Base-by-base conservation (phyloP, 2,113 vertebrate genomes). In the Collichthys lucidus region DNA sequence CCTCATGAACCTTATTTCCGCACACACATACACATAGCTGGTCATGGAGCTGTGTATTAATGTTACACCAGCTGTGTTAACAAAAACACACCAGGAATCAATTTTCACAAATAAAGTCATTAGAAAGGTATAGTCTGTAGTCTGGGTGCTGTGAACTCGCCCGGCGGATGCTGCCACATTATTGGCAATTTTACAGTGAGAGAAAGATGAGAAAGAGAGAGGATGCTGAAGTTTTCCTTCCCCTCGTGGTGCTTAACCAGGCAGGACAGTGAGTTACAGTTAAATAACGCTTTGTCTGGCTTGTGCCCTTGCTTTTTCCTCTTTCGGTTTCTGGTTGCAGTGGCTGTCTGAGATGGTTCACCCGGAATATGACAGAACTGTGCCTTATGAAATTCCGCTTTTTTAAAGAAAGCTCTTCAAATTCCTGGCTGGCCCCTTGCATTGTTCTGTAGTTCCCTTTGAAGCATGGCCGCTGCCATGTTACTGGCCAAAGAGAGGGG, bases 371-470 rank as follows among this genome's bases (percentile, higher is more conserved):
- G 92, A 92, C 91, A 92, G 77, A 91, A 72, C 65, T 74, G 50
- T 68, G 47, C 85, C 74, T 59, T 86, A 86, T 91, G 90, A 94
- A 90, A 93, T 92, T 93, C 92, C 91, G 7, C 35, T 40, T 89
- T 80, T 83, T 57, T 22, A 2, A 78, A 67, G 72, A 89, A 86
- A 87, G 64, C 68, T 85, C 76, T 82, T 88, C 85, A 86, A 93
- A 94, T 93, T 94, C 93, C 92, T 93, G 90, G 79, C 92, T 87
- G 87, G 90, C 83, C 89, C 73, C 83, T 93, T 75, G 88, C 91
- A 93, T 94, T 95, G 93, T 94, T 92, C 88, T 88, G 72, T 69
- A 77, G 90, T 88, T 94, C 92, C 87, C 95, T 96, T 96, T 95
- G 93, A 95, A 94, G 92, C 86, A 72, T n/a, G 85, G 84, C 86